These are phyloP conservation scores for Sceloporus undulatus DNA, from an alignment of 2,113 vertebrate species.

Conservation along the genomic window DNA sequence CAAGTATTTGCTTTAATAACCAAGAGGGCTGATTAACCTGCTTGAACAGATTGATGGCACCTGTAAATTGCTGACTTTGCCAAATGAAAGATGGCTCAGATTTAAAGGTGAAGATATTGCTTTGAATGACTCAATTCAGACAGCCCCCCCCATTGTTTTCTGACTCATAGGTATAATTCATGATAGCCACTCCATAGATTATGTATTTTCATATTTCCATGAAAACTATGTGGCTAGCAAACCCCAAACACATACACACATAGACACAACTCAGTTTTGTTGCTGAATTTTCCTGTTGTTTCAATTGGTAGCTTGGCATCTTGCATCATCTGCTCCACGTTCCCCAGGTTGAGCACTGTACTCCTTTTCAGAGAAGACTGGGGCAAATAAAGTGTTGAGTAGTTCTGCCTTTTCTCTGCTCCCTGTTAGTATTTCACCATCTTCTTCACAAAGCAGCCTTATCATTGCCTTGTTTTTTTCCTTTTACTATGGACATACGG, in stretches of 20 bases:
- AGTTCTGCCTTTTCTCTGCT: no score
- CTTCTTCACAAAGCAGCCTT: no score
- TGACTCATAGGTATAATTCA: conserved; percentile 20
- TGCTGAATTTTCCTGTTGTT: not conserved
- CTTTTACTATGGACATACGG: no score
- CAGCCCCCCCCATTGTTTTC: conserved; percentile 28
- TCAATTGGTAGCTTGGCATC: not conserved
- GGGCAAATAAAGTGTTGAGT: no score
- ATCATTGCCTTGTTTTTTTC: no score
- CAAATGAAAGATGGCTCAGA: conserved; percentile 32
- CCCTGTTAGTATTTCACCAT: no score
- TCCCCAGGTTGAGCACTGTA: no score
- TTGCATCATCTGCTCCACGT: no score
- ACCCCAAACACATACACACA: not conserved
- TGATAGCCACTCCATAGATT: no score
- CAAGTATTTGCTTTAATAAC: conserved; percentile 60
- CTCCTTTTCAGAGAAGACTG: no score
- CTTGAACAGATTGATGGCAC: conserved; percentile 39
- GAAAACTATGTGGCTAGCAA: not conserved
- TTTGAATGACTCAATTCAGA: conserved; percentile 6
- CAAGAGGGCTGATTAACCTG: conserved; percentile 44
- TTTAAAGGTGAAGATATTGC: conserved; percentile 44
- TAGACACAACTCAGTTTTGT: not conserved
- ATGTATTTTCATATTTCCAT: no score
- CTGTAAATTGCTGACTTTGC: conserved; percentile 27